Conservation (phyloP, 2,797 vertebrate species). For the Pseudomugil gertrudae region DNA sequence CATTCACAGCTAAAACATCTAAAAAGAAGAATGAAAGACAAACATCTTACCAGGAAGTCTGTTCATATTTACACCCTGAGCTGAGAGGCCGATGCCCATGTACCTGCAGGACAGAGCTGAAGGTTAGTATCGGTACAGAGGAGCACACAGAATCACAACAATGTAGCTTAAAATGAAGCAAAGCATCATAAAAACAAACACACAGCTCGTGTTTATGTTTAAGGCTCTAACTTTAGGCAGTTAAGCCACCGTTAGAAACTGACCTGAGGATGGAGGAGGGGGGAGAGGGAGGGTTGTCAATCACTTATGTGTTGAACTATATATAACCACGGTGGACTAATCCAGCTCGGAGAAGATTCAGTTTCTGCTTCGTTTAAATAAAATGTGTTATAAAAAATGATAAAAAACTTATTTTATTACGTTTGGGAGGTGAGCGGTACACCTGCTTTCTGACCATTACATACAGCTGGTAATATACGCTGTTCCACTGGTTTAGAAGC, state of each 20-base stretch:
- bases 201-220: background rate
- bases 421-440: no score
- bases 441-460: background rate
- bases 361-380: no score
- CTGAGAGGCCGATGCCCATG: constrained; percentile 98
- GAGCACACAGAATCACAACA: background rate
- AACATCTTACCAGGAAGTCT: constrained; percentile 92
- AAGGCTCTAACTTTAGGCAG: background rate
- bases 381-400: no score
- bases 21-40: background rate
- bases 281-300: no score
- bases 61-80: constrained; percentile 99
- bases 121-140: background rate
- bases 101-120: constrained; percentile 83
- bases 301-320: no score
- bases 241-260: no score
- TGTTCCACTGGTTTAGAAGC: no score
- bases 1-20: background rate
- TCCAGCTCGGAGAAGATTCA: no score
- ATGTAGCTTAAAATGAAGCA: background rate
- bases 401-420: background rate
- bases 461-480: background rate
- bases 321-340: no score
- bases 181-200: background rate
- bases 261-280: no score